These are phyloP conservation scores for Lucilia cuprina DNA, from an alignment of 1,140 invertebrate species.

Conservation along the genomic window DNA sequence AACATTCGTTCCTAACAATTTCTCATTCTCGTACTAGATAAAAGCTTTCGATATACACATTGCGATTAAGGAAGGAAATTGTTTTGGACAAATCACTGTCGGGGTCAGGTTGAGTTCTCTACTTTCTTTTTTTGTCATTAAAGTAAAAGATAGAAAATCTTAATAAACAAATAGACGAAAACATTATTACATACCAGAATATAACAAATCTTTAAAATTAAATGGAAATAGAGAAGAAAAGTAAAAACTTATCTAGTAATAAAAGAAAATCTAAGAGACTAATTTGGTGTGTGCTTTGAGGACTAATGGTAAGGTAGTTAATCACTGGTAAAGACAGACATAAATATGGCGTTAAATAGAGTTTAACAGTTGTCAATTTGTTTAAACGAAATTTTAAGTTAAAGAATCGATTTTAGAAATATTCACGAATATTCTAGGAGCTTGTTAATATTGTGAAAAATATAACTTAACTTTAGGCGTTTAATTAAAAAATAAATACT, in stretches of 20 bases:
- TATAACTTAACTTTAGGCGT: too few relatives aligned
- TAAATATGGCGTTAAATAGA: too few relatives aligned
- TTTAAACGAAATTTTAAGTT: too few relatives aligned
- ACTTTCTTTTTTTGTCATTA: background rate
- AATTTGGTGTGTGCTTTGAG: too few relatives aligned
- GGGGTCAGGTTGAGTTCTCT: slow-evolving; percentile 40
- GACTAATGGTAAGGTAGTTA: too few relatives aligned
- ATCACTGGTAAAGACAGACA: too few relatives aligned
- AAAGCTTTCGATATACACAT: slow-evolving; percentile 45
- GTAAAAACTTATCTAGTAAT: background rate
- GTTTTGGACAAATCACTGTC: slow-evolving; percentile 58
- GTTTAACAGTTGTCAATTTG: too few relatives aligned
- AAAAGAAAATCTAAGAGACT: background rate
- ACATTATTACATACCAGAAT: background rate
- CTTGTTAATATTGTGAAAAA: too few relatives aligned
- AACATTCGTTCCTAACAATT: too few relatives aligned
- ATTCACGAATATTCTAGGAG: too few relatives aligned
- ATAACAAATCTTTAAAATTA: background rate
- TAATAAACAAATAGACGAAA: background rate
- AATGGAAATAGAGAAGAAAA: background rate
- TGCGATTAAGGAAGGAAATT: slow-evolving; percentile 62
- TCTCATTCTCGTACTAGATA: background rate
- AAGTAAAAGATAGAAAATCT: slow-evolving; percentile 31
- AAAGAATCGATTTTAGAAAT: too few relatives aligned
- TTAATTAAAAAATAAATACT: too few relatives aligned